Base-by-base conservation (phyloP, 2,888 invertebrate species). In the Andrena fulva region DNA sequence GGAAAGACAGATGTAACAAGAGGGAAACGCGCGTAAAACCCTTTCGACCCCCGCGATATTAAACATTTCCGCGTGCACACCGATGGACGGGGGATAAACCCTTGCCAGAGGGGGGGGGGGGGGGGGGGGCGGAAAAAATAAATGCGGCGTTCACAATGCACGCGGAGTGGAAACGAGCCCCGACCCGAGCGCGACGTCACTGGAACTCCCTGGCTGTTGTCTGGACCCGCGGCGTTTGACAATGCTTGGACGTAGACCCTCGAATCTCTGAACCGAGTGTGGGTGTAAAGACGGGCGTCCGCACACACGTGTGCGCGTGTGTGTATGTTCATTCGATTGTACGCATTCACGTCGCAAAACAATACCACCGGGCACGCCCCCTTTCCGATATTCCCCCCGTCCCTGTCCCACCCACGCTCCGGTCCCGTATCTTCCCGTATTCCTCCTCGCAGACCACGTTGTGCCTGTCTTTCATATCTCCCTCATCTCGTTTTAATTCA, bases 301-400 rank as follows among this genome's bases (percentile, higher is more conserved):
- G 42, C 63, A 31, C 5, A 42, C 12, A 59, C 35, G 31, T 16
- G 24, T 2, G 24, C 48, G 10, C n/a, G 3, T 7, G n/a, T 31
- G 8, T 24, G 62, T 48, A 31, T 50, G 56, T 77, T 78, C 76
- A 81, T 80, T 82, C 75, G 74, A 64, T 71, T 77, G 85, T 81
- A 81, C 76, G 85, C 88, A 85, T 90, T 91, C 90, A 86, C 87
- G 77, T 85, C 69, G 77, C 52, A 52, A 87, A 86, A 90, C 90
- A 90, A 90, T 90, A 81, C 31, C 60, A 54, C 12, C 52, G 62
- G 63, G 64, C 80, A 74, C 68, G 64, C 64, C 71, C 67, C 60
- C 80, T 77, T 73, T 56, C 56, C 77, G 71, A 81, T 81, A 75
- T 24, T 54, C 52, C 64, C 20, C 54, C 50, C 20, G 2, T 20